phyloP scores from a whole-genome alignment of 2,113 vertebrate genomes.

The Lanius collurio region DNA sequence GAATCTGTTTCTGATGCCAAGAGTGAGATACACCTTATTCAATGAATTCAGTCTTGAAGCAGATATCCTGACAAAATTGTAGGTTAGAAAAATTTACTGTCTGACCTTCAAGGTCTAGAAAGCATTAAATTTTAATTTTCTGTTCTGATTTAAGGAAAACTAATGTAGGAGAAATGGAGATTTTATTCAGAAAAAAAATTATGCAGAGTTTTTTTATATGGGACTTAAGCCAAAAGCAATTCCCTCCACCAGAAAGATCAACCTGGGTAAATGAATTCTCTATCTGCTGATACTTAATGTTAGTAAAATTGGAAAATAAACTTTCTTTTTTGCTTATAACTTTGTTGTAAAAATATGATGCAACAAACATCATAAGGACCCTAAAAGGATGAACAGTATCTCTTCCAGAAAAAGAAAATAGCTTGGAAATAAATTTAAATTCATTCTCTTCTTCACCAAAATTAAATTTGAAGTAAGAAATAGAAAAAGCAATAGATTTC shows the following conservation, averaged over 20 bases:
- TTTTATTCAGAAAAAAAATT: background rate
- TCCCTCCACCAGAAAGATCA: slow-evolving; percentile 45
- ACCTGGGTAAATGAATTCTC: slow-evolving; percentile 51
- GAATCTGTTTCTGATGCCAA: background rate
- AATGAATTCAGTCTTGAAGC: background rate
- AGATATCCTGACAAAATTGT: background rate
- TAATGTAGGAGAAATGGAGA: background rate
- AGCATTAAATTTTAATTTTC: background rate
- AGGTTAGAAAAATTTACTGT: background rate
- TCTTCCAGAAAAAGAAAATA: slow-evolving; percentile 34
- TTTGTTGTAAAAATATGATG: slow-evolving; percentile 35
- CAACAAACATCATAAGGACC: background rate
- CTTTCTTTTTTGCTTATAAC: background rate
- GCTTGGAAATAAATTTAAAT: slow-evolving; percentile 51
- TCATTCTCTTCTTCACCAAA: slow-evolving; percentile 12
- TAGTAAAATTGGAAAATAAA: slow-evolving; percentile 51
- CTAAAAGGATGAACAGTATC: background rate
- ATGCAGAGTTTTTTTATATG: slow-evolving; percentile 11
- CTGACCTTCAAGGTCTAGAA: background rate
- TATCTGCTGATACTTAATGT: slow-evolving; percentile 24
- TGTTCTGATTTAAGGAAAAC: background rate
- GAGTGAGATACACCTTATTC: background rate
- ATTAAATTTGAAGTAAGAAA: background rate
- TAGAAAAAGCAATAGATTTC: slow-evolving; percentile 24
- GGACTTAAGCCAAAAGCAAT: background rate